Evolutionary conservation across 2,888 invertebrate species (phyloP).

Genomic region (Phaedon cochleariae): DNA sequence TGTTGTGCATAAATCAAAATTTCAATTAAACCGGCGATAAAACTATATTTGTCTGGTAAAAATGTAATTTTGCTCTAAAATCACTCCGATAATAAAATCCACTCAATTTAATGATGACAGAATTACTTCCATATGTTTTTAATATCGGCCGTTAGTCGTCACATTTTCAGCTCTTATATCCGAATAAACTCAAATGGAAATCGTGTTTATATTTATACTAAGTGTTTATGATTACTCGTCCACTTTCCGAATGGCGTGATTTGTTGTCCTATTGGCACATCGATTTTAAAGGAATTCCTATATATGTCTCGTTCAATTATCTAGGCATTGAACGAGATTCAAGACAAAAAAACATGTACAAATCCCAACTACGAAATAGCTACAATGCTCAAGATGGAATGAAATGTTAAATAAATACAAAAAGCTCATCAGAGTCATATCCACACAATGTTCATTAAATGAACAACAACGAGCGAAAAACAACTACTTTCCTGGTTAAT

Average conservation of each 20-base stretch:
- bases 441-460: too few species aligned
- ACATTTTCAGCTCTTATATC: conserved; percentile 24
- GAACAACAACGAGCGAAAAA: too few species aligned
- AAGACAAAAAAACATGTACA: too few species aligned
- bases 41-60: conserved; percentile 49
- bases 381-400: too few species aligned
- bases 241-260: background rate
- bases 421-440: too few species aligned
- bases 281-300: background rate
- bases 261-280: background rate
- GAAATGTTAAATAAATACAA: too few species aligned
- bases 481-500: too few species aligned
- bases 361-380: too few species aligned
- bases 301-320: too few species aligned
- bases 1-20: conserved; percentile 47
- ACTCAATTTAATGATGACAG: conserved; percentile 35
- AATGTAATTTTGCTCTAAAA: conserved; percentile 46
- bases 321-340: too few species aligned
- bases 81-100: conserved; percentile 31
- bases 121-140: conserved; percentile 45
- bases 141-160: conserved; percentile 35
- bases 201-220: conserved; percentile 29
- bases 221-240: conserved; percentile 21
- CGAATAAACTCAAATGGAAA: conserved; percentile 30
- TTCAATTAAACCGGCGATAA: conserved; percentile 48